Percentiles rank a stretch among this genome's conserved stretches.
These are phyloP conservation scores for Pseudomyrmex cubaensis DNA, from an alignment of 1,140 invertebrate genomes.

Conservation along the genomic window DNA sequence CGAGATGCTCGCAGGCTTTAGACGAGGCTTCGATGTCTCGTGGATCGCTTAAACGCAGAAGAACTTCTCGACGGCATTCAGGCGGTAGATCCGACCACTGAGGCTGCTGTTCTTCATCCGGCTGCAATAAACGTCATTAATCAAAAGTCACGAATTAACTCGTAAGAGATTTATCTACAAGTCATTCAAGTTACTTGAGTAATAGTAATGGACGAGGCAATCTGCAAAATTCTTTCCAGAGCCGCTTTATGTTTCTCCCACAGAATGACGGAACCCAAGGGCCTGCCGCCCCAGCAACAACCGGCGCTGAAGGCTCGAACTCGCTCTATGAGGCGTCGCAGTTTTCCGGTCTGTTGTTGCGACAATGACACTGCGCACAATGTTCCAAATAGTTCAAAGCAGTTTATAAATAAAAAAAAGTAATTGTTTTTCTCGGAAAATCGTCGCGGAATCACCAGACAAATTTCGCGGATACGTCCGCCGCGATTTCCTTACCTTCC, in stretches of 20 bases:
- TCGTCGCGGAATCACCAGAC: neutral
- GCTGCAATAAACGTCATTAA: conserved; percentile 85
- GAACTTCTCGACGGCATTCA: conserved; percentile 96
- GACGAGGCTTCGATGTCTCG: conserved; percentile 92
- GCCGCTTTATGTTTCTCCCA: conserved; percentile 95
- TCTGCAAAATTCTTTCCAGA: conserved; percentile 93
- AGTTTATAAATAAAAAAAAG: too few relatives aligned
- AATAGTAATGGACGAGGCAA: conserved; percentile 92
- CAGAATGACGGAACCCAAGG: conserved; percentile 93
- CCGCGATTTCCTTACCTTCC: conserved; percentile 88
- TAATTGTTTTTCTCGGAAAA: neutral
- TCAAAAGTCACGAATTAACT: neutral
- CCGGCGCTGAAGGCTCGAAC: conserved; percentile 89
- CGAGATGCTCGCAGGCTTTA: conserved; percentile 89
- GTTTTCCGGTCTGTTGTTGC: conserved; percentile 94
- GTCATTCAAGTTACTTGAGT: conserved; percentile 86
- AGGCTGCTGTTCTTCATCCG: conserved; percentile 92
- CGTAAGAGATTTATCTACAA: neutral
- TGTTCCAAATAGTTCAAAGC: neutral
- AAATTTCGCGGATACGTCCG: neutral
- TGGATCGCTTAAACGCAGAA: conserved; percentile 96
- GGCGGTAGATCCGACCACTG: conserved; percentile 96
- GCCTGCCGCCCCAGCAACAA: conserved; percentile 92
- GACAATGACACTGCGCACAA: conserved; percentile 90
- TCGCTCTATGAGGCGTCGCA: conserved; percentile 91